phyloP scores from a whole-genome alignment of 2,797 vertebrate species.

The Sternotherus odoratus region DNA sequence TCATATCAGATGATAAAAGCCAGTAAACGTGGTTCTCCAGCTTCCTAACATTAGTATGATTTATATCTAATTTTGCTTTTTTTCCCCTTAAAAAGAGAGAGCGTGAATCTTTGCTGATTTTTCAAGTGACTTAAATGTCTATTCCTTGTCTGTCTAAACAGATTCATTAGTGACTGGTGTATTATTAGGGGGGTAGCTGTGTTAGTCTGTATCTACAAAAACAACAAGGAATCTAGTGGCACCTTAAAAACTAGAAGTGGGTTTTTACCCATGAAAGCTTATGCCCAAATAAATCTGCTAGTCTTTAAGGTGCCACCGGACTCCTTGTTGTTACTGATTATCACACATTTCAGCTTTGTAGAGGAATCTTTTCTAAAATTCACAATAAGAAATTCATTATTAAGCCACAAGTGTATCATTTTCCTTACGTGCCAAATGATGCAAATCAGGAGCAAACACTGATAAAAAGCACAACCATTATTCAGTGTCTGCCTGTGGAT shows the following conservation, averaged over 20 bases:
- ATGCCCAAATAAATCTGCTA: too few species aligned
- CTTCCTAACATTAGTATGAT: accelerated
- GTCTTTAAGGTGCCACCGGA: too few species aligned
- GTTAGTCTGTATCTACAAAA: too few species aligned
- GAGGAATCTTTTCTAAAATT: background rate
- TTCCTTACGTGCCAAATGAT: background rate
- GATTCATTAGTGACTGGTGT: accelerated
- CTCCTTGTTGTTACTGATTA: background rate
- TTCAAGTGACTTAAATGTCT: background rate
- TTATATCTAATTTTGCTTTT: background rate
- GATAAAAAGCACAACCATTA: background rate
- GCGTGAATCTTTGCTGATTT: accelerated
- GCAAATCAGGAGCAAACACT: background rate
- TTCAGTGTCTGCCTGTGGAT: background rate
- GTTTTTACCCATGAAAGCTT: too few species aligned
- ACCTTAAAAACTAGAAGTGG: too few species aligned
- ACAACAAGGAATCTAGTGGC: too few species aligned
- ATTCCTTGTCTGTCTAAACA: accelerated
- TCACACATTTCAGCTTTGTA: background rate
- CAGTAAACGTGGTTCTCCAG: background rate
- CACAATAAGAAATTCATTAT: background rate
- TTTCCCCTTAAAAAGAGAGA: background rate
- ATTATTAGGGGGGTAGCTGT: background rate
- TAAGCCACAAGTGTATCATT: background rate
- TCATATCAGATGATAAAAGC: background rate